Evolutionary conservation across 2,113 vertebrate species (phyloP).

Genomic region (Calyptomena viridis): DNA sequence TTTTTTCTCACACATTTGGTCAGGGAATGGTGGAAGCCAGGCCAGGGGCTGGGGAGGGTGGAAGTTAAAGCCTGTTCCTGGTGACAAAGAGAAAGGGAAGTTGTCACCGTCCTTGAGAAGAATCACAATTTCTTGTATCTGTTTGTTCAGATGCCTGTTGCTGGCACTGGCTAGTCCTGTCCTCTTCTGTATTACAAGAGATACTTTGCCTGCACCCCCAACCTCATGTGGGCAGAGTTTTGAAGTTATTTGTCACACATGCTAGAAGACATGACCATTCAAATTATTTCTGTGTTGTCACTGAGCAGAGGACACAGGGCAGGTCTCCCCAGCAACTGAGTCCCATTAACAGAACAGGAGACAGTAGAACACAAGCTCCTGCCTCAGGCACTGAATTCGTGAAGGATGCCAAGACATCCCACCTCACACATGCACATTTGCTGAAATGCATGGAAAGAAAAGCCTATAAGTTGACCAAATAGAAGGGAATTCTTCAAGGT

Average conservation of each 20-base stretch:
- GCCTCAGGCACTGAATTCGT: not conserved
- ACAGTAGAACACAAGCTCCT: not conserved
- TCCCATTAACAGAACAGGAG: not conserved
- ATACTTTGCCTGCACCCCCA: not conserved
- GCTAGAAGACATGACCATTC: not conserved
- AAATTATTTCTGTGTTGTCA: not conserved
- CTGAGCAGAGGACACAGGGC: not conserved
- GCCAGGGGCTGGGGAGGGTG: not conserved
- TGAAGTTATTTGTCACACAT: not conserved
- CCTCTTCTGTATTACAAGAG: not conserved
- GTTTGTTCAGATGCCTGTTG: not conserved
- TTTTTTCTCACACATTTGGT: not conserved
- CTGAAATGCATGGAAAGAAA: not conserved
- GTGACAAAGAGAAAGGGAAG: not conserved
- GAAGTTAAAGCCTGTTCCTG: not conserved
- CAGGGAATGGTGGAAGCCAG: not conserved
- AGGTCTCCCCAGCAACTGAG: not conserved
- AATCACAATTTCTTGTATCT: not conserved
- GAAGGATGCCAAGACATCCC: not conserved
- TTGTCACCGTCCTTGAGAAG: not conserved
- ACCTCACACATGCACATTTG: not conserved
- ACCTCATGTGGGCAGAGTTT: not conserved
- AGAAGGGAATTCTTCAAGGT: not conserved
- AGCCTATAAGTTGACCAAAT: not conserved
- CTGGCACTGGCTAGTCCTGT: not conserved